Evolutionary conservation across 2,797 vertebrate species (phyloP).

Genomic region (Anolis apletophallus): DNA sequence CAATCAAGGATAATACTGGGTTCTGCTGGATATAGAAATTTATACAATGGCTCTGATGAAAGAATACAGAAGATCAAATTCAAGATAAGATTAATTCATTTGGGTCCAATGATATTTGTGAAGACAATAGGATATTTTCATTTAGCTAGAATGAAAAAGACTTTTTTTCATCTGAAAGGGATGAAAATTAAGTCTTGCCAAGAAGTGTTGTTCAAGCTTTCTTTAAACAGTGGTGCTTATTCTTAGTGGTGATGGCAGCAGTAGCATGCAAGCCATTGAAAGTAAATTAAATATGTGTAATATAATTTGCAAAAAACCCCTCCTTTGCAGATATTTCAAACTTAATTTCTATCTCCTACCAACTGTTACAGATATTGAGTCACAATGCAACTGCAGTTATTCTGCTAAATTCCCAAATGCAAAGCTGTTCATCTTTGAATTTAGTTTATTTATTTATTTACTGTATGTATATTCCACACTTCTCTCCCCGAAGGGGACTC

Average conservation of each 20-base stretch:
- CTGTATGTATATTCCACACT: no score
- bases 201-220: background rate
- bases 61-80: background rate
- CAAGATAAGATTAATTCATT: background rate
- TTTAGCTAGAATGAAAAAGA: background rate
- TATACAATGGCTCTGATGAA: background rate
- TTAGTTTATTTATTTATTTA: no score
- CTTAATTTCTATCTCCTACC: background rate
- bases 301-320: background rate
- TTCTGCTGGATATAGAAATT: background rate
- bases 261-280: background rate
- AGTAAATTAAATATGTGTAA: background rate
- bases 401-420: background rate
- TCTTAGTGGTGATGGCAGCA: background rate
- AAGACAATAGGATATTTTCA: conserved; percentile 1
- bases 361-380: background rate
- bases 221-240: background rate
- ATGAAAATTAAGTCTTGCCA: background rate
- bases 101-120: background rate
- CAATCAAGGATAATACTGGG: background rate
- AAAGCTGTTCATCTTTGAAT: background rate
- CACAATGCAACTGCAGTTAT: background rate
- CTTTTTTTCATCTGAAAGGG: background rate
- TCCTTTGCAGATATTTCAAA: background rate
- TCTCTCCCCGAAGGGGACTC: no score